Percentiles rank a stretch among this genome's conserved stretches.
Conservation (phyloP, 37 sponge, comb jelly and placozoan species). For the Spongilla lacustris region DNA sequence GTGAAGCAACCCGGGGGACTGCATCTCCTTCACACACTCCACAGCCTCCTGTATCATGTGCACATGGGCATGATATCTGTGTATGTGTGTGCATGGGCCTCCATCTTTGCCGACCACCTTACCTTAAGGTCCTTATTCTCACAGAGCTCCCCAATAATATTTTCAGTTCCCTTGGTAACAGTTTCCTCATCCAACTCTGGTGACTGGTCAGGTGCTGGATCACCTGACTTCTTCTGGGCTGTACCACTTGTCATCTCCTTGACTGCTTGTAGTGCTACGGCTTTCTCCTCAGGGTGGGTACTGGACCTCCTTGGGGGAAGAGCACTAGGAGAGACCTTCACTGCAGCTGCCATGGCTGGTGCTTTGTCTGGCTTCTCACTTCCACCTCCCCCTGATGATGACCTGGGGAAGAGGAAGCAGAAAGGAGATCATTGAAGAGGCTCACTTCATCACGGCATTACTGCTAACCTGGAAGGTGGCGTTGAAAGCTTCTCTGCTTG, state of each 20-base stretch:
- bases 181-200: constrained; percentile 38
- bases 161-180: constrained; percentile 34
- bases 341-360: not conserved
- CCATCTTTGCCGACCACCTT: not conserved
- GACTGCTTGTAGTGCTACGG: not conserved
- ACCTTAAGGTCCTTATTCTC: constrained; percentile 67
- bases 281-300: too few relatives aligned
- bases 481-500: not conserved
- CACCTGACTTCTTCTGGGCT: not conserved
- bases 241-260: not conserved
- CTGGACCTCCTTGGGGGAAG: not conserved
- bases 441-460: not conserved
- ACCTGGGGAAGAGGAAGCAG: not conserved
- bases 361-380: not conserved
- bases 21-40: constrained; percentile 79
- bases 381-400: not conserved
- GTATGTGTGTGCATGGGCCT: too few relatives aligned
- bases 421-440: not conserved
- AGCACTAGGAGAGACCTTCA: not conserved
- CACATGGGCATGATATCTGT: too few relatives aligned
- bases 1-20: constrained; percentile 50
- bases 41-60: constrained; percentile 54
- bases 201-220: not conserved
- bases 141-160: constrained; percentile 55
- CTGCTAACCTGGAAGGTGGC: not conserved